These are phyloP conservation scores for Lamellibrachia luymesi DNA, from an alignment of 1,140 invertebrate species.

Conservation along the genomic window DNA sequence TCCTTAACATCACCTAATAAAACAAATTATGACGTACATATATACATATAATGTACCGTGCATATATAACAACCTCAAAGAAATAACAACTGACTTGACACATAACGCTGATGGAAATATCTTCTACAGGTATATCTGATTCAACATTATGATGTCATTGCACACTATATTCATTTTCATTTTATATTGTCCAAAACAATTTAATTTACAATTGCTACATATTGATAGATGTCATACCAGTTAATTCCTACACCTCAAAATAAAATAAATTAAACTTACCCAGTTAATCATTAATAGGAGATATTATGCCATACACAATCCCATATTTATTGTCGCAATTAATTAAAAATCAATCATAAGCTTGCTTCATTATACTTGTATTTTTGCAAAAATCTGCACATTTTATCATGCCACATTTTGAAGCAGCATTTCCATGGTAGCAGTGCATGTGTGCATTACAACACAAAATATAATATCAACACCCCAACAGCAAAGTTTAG, in stretches of 20 bases:
- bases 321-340: not conserved
- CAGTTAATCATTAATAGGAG: not conserved
- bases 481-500: not conserved
- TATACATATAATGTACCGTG: not conserved
- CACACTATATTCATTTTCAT: not conserved
- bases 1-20: not conserved
- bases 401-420: not conserved
- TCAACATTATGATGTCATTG: not conserved
- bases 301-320: not conserved
- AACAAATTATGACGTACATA: not conserved
- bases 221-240: not conserved
- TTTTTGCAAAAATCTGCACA: not conserved
- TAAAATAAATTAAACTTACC: not conserved
- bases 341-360: not conserved
- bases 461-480: not conserved
- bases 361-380: not conserved
- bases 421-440: not conserved
- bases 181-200: not conserved
- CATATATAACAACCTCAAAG: not conserved
- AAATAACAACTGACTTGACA: not conserved
- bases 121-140: not conserved
- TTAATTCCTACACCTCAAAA: not conserved
- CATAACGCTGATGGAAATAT: not conserved
- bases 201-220: not conserved
- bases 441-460: not conserved